Base-by-base conservation (phyloP, 2,888 invertebrate species). In the Drosophila barbarae region DNA sequence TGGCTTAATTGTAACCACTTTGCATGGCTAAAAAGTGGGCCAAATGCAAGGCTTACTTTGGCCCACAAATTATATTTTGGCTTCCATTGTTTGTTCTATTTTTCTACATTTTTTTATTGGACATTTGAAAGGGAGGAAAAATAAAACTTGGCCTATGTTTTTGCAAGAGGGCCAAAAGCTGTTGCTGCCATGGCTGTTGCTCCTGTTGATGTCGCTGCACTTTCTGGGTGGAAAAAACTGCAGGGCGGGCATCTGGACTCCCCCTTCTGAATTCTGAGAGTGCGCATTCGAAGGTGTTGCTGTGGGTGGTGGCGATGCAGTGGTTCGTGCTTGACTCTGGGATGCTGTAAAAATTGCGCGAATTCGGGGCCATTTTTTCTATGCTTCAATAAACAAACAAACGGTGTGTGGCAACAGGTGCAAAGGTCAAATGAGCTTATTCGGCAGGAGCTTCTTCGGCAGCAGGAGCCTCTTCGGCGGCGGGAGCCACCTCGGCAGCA, bases 381-480 rank as follows among this genome's bases (percentile, higher is more conserved):
- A 69, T 72, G 76, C 39, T 69, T 63, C 44, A 60, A 67, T 67
- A 61, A 63, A 58, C 60, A 52, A 71, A 56, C 60, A 64, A 69
- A 67, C 53, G 46, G 30, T 30, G 35, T 30, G 34, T 6, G 53
- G 73, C 83, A 83, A 76, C 76, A 80, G 77, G 77, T 77, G 77
- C 12, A 57, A 38, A 30, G 57, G 52, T 47, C 30, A 59, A 36
- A 26, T 32, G 15, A 35, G 53, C 28, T 35, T 58, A 23, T 28
- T 57, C 69, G n/a, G 8, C 53, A 5, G 36, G 47, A 35, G 54
- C 46, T 7, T 49, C 60, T 32, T 44, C 61, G 26, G 38, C 49
- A 42, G 44, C 42, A n/a, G 44, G 35, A n/a, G 55, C 53, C 15
- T 52, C 30, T 26, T 35, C 52, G 10, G 23, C 18, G 0, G 44